phyloP scores from a whole-genome alignment of 2,888 invertebrate species.

The Balanococcus diminutus region DNA sequence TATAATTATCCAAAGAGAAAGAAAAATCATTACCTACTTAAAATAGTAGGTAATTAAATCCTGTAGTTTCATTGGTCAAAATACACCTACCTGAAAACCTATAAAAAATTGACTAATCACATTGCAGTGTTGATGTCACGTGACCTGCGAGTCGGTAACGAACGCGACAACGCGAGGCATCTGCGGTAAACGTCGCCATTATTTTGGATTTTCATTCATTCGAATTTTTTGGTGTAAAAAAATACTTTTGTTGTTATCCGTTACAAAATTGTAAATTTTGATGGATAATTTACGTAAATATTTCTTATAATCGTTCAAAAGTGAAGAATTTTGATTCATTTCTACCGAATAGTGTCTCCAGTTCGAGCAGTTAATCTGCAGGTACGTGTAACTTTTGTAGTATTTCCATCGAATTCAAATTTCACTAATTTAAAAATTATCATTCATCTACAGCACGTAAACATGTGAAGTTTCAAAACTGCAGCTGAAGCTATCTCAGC shows the following conservation, averaged over 20 bases:
- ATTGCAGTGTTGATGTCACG: not conserved
- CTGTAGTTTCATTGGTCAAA: not conserved
- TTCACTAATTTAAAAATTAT: too few relatives aligned
- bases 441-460: too few relatives aligned
- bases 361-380: not conserved
- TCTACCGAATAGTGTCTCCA: not conserved
- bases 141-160: not conserved
- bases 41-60: not conserved
- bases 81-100: not conserved
- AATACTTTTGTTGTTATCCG: not conserved
- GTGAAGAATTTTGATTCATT: not conserved
- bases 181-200: not conserved
- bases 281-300: not conserved
- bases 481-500: not conserved
- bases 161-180: not conserved
- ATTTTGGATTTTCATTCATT: not conserved
- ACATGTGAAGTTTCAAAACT: too few relatives aligned
- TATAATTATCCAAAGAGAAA: too few relatives aligned
- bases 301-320: not conserved
- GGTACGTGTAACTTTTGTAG: not conserved
- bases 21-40: too few relatives aligned
- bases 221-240: not conserved
- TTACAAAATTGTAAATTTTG: not conserved
- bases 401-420: too few relatives aligned
- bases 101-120: not conserved